These are phyloP conservation scores for Protonibea diacanthus DNA, from an alignment of 2,797 vertebrate species.

Conservation along the genomic window DNA sequence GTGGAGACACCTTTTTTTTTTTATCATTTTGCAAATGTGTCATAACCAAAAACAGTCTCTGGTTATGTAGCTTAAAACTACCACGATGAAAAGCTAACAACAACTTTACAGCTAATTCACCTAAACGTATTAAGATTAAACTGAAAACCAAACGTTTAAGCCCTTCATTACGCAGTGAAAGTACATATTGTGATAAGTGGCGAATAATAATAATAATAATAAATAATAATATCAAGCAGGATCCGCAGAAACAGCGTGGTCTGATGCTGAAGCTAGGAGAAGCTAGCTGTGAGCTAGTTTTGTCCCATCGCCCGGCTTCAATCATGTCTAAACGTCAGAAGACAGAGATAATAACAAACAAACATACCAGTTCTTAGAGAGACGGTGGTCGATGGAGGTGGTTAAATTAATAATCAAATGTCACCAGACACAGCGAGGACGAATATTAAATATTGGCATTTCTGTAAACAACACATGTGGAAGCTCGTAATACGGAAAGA, in stretches of 20 bases:
- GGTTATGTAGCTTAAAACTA: too few species aligned
- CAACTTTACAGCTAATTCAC: neutral
- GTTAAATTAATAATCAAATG: neutral
- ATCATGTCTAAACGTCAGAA: neutral
- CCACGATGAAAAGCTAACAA: neutral
- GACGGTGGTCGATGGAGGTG: neutral
- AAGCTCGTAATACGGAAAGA: constrained; percentile 50
- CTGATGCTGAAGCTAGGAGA: constrained; percentile 1
- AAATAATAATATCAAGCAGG: neutral
- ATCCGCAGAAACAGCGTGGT: constrained; percentile 16
- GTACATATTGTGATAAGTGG: neutral
- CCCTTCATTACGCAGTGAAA: neutral
- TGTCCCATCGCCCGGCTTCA: neutral
- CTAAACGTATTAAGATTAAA: neutral
- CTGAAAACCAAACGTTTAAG: neutral
- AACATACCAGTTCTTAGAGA: constrained; percentile 34
- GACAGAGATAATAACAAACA: neutral
- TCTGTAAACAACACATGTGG: constrained; percentile 17
- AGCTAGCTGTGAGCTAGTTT: constrained; percentile 27
- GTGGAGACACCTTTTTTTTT: too few species aligned
- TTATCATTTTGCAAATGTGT: too few species aligned
- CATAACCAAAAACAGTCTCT: too few species aligned
- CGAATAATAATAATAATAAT: too few species aligned
- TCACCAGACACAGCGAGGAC: neutral
- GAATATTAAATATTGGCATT: neutral